Evolutionary conservation across 2,797 vertebrate species (phyloP).

Genomic region (Tenualosa thibaudeaui): DNA sequence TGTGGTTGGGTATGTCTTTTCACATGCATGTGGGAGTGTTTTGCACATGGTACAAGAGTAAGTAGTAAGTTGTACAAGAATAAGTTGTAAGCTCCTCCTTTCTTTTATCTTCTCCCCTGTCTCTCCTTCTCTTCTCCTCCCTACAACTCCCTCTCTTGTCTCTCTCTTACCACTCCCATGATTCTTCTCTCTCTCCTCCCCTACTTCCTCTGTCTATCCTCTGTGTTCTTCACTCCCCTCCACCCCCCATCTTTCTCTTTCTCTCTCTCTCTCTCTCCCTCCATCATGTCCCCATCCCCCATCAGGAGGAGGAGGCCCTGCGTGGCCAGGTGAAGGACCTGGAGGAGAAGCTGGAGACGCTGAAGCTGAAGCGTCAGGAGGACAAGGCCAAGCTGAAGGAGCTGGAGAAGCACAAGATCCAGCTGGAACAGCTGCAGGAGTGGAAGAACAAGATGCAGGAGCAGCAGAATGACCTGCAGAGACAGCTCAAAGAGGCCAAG

Average conservation of each 20-base stretch:
- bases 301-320: conserved; percentile 90
- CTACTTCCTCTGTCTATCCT: conserved; percentile 18
- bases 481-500: conserved; percentile 92
- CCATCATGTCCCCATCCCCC: background rate
- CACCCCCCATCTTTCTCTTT: conserved; percentile 74
- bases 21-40: background rate
- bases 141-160: background rate
- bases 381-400: conserved; percentile 97
- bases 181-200: conserved; percentile 19
- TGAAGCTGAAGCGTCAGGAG: conserved; percentile 90
- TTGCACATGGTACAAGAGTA: too few species aligned
- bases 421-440: conserved; percentile 97
- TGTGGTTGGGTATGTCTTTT: background rate
- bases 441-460: conserved; percentile 99
- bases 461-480: conserved; percentile 92
- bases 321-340: conserved; percentile 90
- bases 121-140: too few species aligned
- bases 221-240: conserved; percentile 47
- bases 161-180: background rate
- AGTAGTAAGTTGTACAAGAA: background rate
- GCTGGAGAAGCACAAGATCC: conserved; percentile 96
- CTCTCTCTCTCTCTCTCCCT: conserved; percentile 77
- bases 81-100: too few species aligned
- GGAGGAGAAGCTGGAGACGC: conserved; percentile 95
- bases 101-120: too few species aligned